phyloP scores from a whole-genome alignment of 2,113 vertebrate genomes.

The Sprattus sprattus region DNA sequence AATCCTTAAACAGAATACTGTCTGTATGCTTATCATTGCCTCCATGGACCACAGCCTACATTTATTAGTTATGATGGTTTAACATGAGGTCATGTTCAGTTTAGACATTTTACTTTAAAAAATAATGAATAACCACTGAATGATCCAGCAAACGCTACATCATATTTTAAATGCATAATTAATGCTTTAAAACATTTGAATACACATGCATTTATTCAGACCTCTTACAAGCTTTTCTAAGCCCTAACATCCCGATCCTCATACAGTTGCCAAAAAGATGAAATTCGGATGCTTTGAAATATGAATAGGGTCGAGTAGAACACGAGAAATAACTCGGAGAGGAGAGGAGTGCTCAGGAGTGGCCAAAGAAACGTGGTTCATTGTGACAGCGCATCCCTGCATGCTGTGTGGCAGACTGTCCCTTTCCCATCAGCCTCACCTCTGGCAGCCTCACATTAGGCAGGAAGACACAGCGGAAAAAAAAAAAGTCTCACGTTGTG shows the following conservation, averaged over 20 bases:
- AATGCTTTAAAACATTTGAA: background rate
- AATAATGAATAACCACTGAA: background rate
- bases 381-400: background rate
- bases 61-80: background rate
- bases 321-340: background rate
- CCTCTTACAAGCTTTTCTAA: background rate
- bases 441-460: slow-evolving; percentile 9
- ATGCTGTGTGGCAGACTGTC: slow-evolving; percentile 14
- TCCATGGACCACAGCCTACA: background rate
- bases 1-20: slow-evolving; percentile 3
- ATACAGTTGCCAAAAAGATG: background rate
- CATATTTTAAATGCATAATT: background rate
- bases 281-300: background rate
- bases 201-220: background rate
- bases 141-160: background rate
- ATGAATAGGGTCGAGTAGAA: background rate
- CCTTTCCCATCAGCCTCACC: slow-evolving; percentile 12
- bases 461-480: background rate
- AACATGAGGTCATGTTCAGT: background rate
- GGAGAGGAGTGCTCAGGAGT: background rate
- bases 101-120: background rate
- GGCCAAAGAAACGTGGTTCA: background rate
- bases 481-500: background rate
- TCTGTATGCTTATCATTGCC: background rate
- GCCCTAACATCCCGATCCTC: background rate